These are phyloP conservation scores for Drosophila pseudoobscura DNA, from an alignment of 1,140 invertebrate species.

Conservation along the genomic window DNA sequence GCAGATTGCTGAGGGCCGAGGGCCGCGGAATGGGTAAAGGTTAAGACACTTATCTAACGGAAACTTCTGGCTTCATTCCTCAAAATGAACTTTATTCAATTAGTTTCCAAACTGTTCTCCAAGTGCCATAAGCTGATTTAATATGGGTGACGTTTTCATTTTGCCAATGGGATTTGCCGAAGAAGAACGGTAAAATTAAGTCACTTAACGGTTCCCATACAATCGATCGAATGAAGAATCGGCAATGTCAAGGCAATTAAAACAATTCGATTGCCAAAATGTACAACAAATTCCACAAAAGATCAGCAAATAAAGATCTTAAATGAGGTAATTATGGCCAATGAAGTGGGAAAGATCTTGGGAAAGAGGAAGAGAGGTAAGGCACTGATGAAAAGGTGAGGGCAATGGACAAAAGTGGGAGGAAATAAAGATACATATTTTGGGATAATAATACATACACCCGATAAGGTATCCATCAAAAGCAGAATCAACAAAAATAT, in stretches of 20 bases:
- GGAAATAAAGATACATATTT: not conserved
- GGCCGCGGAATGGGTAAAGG: conserved; percentile 10
- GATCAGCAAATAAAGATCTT: conserved; percentile 8
- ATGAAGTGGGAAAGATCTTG: too few species aligned
- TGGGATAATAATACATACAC: too few species aligned
- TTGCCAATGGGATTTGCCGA: not conserved
- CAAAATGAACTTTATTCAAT: not conserved
- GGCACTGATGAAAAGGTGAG: not conserved
- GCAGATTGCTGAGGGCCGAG: not conserved
- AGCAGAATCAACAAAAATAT: too few species aligned
- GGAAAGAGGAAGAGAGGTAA: too few species aligned
- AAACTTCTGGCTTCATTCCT: conserved; percentile 1
- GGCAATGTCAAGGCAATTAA: conserved; percentile 40
- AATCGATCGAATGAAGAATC: not conserved
- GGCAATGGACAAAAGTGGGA: conserved; percentile 31
- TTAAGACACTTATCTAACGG: conserved; percentile 44
- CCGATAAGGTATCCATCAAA: too few species aligned
- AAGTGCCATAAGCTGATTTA: conserved; percentile 32
- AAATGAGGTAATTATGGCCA: too few species aligned
- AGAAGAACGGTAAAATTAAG: conserved; percentile 21
- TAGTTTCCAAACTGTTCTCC: conserved; percentile 22
- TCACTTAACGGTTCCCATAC: conserved; percentile 16
- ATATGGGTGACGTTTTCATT: conserved; percentile 2
- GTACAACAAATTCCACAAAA: conserved; percentile 16
- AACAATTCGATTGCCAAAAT: conserved; percentile 29